These are phyloP conservation scores for Stichodactyla helianthus DNA, from an alignment of 64 coral and sea anemone species.

Conservation along the genomic window DNA sequence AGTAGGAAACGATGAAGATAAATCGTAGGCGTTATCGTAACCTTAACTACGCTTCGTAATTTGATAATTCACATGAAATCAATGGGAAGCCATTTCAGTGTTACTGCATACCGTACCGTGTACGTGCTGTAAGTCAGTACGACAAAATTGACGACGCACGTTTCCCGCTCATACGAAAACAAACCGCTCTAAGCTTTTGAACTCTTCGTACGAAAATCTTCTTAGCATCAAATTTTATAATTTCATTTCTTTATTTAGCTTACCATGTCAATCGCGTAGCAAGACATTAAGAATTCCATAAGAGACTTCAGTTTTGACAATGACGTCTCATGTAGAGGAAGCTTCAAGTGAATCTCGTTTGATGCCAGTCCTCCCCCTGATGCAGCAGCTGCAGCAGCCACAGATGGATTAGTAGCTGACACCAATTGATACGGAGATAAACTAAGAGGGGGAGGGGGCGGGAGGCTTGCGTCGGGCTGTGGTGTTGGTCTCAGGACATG, in stretches of 20 bases:
- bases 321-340: conserved; percentile 70
- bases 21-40: too few relatives aligned
- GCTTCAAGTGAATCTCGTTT: conserved; percentile 73
- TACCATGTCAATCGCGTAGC: conserved; percentile 96
- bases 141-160: too few relatives aligned
- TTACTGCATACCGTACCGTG: too few relatives aligned
- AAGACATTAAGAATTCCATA: conserved; percentile 88
- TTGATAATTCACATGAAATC: too few relatives aligned
- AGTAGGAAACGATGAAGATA: too few relatives aligned
- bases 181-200: neutral
- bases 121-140: too few relatives aligned
- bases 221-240: neutral
- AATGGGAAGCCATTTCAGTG: too few relatives aligned
- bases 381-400: conserved; percentile 77
- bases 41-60: too few relatives aligned
- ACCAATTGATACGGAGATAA: conserved; percentile 86
- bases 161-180: too few relatives aligned
- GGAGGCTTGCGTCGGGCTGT: conserved; percentile 54
- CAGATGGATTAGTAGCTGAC: conserved; percentile 63
- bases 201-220: neutral
- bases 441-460: conserved; percentile 88
- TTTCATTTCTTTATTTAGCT: neutral
- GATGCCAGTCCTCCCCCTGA: conserved; percentile 89
- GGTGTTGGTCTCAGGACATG: conserved; percentile 64
- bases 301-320: conserved; percentile 55